Conservation (phyloP, 2,113 vertebrate species). For the Chauna torquata region DNA sequence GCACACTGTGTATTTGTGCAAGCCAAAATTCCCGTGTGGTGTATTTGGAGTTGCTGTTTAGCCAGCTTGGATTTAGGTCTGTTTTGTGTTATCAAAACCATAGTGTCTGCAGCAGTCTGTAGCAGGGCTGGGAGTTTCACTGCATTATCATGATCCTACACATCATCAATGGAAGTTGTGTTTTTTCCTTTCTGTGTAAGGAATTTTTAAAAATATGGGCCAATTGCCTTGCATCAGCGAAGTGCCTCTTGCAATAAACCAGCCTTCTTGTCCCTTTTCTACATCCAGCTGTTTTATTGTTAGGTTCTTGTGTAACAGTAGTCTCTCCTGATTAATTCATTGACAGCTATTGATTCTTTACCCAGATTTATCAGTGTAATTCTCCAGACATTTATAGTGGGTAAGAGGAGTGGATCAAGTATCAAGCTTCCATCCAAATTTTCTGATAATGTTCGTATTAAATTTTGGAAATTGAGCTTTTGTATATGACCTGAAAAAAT, state of each 20-base stretch:
- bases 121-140: background rate
- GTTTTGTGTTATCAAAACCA: slow-evolving; percentile 4
- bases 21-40: slow-evolving; percentile 25
- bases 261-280: background rate
- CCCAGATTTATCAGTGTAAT: background rate
- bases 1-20: background rate
- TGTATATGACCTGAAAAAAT: background rate
- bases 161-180: background rate
- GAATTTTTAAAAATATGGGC: background rate
- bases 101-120: background rate
- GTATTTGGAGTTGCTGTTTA: background rate
- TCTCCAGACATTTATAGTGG: background rate
- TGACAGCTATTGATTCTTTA: background rate
- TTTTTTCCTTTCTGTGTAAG: background rate
- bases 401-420: background rate
- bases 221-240: background rate
- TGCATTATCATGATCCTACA: background rate
- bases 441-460: background rate
- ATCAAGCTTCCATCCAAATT: background rate
- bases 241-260: background rate
- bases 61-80: slow-evolving; percentile 25
- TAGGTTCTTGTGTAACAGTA: background rate
- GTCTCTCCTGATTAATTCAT: background rate
- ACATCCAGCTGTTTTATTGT: background rate
- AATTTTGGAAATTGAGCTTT: background rate